Evolutionary conservation across 2,888 invertebrate genomes (phyloP), one percentile per base, ranked within the genome.

Genomic region (Zonitis immaculata): DNA sequence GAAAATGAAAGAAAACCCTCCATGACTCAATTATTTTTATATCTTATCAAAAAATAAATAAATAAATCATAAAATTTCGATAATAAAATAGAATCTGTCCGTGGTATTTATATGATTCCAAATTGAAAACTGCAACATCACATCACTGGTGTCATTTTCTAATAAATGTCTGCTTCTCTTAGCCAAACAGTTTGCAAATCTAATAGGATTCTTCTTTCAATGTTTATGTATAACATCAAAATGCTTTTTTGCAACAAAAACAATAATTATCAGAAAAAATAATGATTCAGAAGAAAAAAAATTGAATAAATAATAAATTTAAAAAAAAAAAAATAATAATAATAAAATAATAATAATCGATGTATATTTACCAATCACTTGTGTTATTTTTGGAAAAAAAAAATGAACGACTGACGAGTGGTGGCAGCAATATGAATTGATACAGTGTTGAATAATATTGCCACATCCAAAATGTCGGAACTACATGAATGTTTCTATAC

Each of bases 341-440:
- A 32, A 14, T 32, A 50, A 35, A 35, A 35, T 18, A 8, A 35
- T 6, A 16, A 35, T 18, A 35, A 35, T 35, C 16, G 18, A 64
- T 70, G 68, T 68, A 62, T 63, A 67, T 65, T 65, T 35, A 66
- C 64, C 58, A 52, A 62, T 65, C 64, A 66, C 66, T 67, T 69
- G 66, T 66, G 67, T 70, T 64, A 39, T 27, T 39, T 18, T 8
- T 18, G 25, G 6, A 25, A 25, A 25, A 25, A 25, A 25, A 25
- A 53, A 30, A 18, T 16, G 48, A 60, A 64, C 64, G 61, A 66
- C 60, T 65, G 65, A 63, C 59, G 57, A 49, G 55, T 51, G 56
- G 63, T 70, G 68, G 73, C 74, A 74, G 76, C 76, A 77, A 76
- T 74, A 75, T 73, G 72, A 73, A 75, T 73, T 73, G 72, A 74